These are phyloP conservation scores for Thaumetopoea pityocampa DNA, from an alignment of 1,140 invertebrate genomes.

Conservation along the genomic window DNA sequence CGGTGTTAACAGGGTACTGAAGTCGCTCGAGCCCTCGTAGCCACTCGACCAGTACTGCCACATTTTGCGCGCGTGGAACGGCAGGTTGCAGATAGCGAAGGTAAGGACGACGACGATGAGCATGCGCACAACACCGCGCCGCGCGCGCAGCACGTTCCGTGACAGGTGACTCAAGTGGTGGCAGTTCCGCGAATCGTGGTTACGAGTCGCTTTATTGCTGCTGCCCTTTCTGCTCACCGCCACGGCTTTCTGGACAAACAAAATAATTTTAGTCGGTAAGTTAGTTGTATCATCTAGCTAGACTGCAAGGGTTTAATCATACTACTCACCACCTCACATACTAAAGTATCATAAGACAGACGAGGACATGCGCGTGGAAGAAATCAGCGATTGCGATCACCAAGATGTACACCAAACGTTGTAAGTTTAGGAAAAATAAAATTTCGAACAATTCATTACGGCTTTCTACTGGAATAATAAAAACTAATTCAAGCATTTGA, in stretches of 20 bases:
- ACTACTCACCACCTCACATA: no score
- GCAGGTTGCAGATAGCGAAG: constrained; percentile 90
- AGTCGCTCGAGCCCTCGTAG: constrained; percentile 80
- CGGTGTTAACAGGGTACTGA: constrained; percentile 86
- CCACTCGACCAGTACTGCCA: constrained; percentile 83
- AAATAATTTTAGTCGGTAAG: constrained; percentile 11
- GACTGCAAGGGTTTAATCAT: no score
- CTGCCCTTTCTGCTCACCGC: constrained; percentile 32
- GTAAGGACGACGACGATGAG: constrained; percentile 88
- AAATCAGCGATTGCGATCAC: no score
- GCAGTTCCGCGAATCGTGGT: constrained; percentile 46
- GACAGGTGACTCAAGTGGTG: constrained; percentile 79
- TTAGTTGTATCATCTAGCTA: no score
- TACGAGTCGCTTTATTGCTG: constrained; percentile 32
- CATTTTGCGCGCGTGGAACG: constrained; percentile 89
- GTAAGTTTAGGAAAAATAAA: no score
- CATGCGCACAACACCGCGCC: constrained; percentile 86
- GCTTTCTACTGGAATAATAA: no score
- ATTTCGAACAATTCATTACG: no score
- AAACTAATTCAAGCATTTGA: no score
- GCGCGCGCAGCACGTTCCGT: constrained; percentile 81
- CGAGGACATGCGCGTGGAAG: no score
- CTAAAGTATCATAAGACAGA: no score
- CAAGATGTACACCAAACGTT: no score
- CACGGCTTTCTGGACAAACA: constrained; percentile 33